Conservation (phyloP, 2,888 invertebrate species). For the Masnerella sp. region DNA sequence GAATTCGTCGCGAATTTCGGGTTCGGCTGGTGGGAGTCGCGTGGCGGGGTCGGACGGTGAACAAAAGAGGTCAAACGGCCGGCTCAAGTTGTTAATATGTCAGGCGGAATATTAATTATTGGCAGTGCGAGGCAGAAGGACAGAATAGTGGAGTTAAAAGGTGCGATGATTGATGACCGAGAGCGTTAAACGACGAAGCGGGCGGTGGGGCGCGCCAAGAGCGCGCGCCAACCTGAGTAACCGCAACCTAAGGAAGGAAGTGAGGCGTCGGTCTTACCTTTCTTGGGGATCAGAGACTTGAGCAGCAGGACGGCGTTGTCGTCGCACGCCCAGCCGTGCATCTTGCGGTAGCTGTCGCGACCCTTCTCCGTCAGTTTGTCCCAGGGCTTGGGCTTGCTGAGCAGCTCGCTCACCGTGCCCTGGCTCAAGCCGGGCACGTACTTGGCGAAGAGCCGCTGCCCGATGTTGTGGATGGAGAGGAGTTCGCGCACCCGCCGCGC, state of each 20-base stretch:
- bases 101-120: slow-evolving; percentile 73
- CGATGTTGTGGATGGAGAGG: slow-evolving; percentile 97
- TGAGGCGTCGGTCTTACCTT: slow-evolving; percentile 85
- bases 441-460: slow-evolving; percentile 98
- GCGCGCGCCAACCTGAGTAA: no score
- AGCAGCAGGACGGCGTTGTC: slow-evolving; percentile 97
- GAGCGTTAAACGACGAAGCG: slow-evolving; percentile 19
- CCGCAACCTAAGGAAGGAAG: slow-evolving; percentile 60
- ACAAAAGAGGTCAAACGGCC: slow-evolving; percentile 32
- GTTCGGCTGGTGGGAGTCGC: slow-evolving; percentile 3
- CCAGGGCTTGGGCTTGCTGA: slow-evolving; percentile 99
- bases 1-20: slow-evolving; percentile 23
- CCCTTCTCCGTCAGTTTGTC: slow-evolving; percentile 99
- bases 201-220: slow-evolving; percentile 7
- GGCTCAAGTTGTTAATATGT: slow-evolving; percentile 70
- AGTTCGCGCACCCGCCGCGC: slow-evolving; percentile 95
- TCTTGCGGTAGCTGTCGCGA: slow-evolving; percentile 98
- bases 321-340: slow-evolving; percentile 99
- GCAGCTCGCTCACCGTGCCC: slow-evolving; percentile 98
- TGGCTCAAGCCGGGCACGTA: slow-evolving; percentile 97
- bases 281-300: slow-evolving; percentile 98
- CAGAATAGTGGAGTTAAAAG: slow-evolving; percentile 49
- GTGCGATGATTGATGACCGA: slow-evolving; percentile 43
- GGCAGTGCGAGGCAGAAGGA: slow-evolving; percentile 74
- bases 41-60: slow-evolving; percentile 47